Conservation (phyloP, 2,113 vertebrate species). For the Pygoscelis antarcticus region DNA sequence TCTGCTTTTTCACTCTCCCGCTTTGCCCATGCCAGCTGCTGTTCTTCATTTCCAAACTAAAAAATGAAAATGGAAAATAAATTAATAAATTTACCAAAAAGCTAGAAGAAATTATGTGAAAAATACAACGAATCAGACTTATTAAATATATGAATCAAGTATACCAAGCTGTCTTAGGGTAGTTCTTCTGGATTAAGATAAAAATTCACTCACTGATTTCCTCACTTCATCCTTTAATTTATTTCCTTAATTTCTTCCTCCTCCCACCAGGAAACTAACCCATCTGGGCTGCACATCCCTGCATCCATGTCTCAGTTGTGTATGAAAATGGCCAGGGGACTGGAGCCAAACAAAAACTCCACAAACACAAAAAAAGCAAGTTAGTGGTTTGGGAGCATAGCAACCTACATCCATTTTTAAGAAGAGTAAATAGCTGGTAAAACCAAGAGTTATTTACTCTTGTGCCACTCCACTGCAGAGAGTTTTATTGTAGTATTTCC, state of each 20-base stretch:
- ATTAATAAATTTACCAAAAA: background rate
- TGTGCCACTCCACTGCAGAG: background rate
- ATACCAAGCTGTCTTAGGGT: background rate
- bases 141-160: background rate
- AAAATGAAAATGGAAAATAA: slow-evolving; percentile 2
- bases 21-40: slow-evolving; percentile 98
- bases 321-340: background rate
- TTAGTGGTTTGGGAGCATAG: slow-evolving; percentile 2
- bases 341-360: background rate
- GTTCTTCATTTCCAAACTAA: slow-evolving; percentile 97
- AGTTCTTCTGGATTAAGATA: background rate
- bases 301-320: background rate
- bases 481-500: background rate
- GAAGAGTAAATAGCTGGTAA: background rate
- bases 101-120: background rate
- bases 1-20: slow-evolving; percentile 94
- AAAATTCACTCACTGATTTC: background rate
- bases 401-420: background rate
- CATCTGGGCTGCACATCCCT: background rate
- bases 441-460: background rate
- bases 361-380: background rate
- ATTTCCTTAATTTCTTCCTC: slow-evolving; percentile 1
- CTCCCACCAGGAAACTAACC: background rate
- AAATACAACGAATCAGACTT: background rate
- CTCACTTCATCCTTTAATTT: background rate